Base-by-base conservation (phyloP, 2,797 vertebrate species). In the Pristis pectinata region DNA sequence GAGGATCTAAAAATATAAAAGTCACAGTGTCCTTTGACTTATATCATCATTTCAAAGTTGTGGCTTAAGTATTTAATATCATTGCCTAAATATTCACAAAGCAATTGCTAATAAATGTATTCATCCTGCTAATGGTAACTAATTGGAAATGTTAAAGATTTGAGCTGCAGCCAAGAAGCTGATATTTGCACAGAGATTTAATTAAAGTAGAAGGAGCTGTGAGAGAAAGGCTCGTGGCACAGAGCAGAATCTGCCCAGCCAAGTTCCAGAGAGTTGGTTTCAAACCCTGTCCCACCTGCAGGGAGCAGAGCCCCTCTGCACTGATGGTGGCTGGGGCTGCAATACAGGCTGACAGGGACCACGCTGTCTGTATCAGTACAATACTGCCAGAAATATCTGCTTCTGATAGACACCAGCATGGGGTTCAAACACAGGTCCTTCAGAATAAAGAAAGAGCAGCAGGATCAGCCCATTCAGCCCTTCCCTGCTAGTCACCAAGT, bases 91-190 rank as follows among this genome's bases (percentile, higher is more conserved):
- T 44, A 30, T 94, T 94, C 67, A 30, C 92, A 94, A 94, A 76
- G 70, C 44, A 94, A 76, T 94, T 94, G 70, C 70, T 94, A 94
- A 94, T 94, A 94, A 72, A 94, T 76, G 92, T 72, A 93, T 94
- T 94, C 92, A 94, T 94, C 94, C 94, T 94, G 72, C 37, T 94
- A 94, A 94, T 93, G 91, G 64, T 92, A 72, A 93, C 67, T 74
- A 72, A 93, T 93, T 93, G 44, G 91, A 93, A 93, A 72, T 94
- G 44, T 94, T 94, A 94, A 76, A 94, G 92, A 94, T 94, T 94
- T 94, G 92, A 94, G 27, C 41, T 94, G 92, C 92, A 94, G 92
- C 67, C 92, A 94, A 94, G 92, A 94, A 53, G 49, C 34, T 94
- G 92, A 94, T 76, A 94, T 94, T 94, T 94, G 70, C 70, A 34